Percentiles rank a stretch among this genome's conserved stretches.
Evolutionary conservation across 2,888 invertebrate genomes (phyloP).

Genomic region (Ellobium chinense): DNA sequence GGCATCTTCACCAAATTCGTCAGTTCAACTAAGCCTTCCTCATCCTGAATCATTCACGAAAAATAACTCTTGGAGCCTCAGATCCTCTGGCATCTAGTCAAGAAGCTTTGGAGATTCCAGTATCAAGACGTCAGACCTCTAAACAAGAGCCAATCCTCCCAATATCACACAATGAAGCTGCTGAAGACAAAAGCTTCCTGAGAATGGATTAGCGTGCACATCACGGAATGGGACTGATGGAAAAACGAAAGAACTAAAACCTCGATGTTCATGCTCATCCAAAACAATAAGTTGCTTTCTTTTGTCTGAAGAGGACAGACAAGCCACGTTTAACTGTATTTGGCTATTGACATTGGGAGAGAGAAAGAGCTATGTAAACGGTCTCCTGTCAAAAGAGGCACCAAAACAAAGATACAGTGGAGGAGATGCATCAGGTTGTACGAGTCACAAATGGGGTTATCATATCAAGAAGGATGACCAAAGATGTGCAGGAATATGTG

Average conservation of each 20-base stretch:
- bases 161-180: neutral
- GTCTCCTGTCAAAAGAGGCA: neutral
- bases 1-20: neutral
- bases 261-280: neutral
- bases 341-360: neutral
- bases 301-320: neutral
- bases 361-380: neutral
- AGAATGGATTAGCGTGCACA: neutral
- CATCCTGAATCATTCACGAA: neutral
- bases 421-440: neutral
- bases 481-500: no score
- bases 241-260: neutral
- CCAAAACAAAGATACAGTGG: neutral
- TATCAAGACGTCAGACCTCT: neutral
- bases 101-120: neutral
- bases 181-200: neutral
- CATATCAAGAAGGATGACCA: neutral
- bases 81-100: neutral
- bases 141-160: neutral
- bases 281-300: neutral
- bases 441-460: neutral
- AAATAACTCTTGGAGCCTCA: neutral
- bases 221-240: neutral
- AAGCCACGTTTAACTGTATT: neutral
- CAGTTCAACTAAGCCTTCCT: neutral